Conservation (phyloP, 2,888 invertebrate genomes). For the Andrena chrysosceles region DNA sequence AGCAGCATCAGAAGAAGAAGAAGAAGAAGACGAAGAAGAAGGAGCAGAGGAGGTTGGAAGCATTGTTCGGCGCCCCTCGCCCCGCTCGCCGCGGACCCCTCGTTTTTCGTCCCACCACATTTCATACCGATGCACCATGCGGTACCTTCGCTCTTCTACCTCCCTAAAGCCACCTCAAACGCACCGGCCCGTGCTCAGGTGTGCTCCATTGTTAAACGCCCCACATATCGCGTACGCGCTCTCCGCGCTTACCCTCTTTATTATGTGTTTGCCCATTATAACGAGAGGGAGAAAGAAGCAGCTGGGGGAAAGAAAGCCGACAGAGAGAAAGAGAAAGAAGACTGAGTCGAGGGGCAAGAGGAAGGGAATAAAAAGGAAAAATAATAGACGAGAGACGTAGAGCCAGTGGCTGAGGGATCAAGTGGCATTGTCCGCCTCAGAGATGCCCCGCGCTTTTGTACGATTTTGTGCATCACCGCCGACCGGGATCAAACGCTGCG, state of each 20-base stretch:
- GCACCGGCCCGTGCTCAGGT: slow-evolving; percentile 80
- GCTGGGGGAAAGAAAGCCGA: slow-evolving; percentile 1
- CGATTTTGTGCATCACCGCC: slow-evolving; percentile 38
- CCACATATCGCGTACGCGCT: slow-evolving; percentile 73
- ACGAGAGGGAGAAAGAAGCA: slow-evolving; percentile 48
- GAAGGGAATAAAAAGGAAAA: slow-evolving; percentile 21
- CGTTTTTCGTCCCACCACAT: slow-evolving; percentile 72
- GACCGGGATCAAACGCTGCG: slow-evolving; percentile 9
- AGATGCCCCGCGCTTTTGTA: slow-evolving; percentile 42
- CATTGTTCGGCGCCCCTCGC: slow-evolving; percentile 80
- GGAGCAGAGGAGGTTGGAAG: slow-evolving; percentile 75
- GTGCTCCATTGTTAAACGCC: slow-evolving; percentile 82
- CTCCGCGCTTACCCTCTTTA: slow-evolving; percentile 78
- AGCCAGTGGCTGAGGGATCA: slow-evolving; percentile 67
- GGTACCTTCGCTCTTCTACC: slow-evolving; percentile 62
- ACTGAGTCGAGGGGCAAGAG: not conserved
- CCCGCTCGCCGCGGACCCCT: slow-evolving; percentile 49
- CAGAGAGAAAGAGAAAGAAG: not conserved
- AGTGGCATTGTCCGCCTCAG: slow-evolving; percentile 66
- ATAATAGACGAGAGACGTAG: slow-evolving; percentile 24
- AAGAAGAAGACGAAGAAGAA: slow-evolving; percentile 38
- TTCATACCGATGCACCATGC: slow-evolving; percentile 78
- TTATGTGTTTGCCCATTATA: slow-evolving; percentile 76
- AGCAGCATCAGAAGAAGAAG: not conserved
- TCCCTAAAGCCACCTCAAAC: slow-evolving; percentile 75